phyloP scores from a whole-genome alignment of 2,888 invertebrate species.

The Drosophila helvetica region DNA sequence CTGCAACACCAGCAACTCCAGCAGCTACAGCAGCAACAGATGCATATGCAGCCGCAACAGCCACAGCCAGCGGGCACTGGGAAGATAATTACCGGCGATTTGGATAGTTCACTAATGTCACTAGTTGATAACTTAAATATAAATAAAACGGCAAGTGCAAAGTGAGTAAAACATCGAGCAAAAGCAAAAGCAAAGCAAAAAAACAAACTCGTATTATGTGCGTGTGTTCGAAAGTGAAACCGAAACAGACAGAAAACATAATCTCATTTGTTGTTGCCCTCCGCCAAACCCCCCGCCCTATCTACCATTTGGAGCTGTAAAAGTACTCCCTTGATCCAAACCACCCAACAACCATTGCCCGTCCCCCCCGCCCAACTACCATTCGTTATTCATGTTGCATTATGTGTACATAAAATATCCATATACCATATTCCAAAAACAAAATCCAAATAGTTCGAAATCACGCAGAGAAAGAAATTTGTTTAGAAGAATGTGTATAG shows the following conservation, averaged over 20 bases:
- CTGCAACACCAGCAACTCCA: slow-evolving; percentile 81
- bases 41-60: slow-evolving; percentile 82
- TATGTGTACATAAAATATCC: slow-evolving; percentile 52
- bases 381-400: slow-evolving; percentile 48
- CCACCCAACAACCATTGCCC: slow-evolving; percentile 17
- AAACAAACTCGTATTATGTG: slow-evolving; percentile 22
- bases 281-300: background rate
- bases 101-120: slow-evolving; percentile 96
- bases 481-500: slow-evolving; percentile 36
- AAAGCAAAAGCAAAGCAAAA: slow-evolving; percentile 17
- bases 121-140: slow-evolving; percentile 96
- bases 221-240: slow-evolving; percentile 38
- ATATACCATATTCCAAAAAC: slow-evolving; percentile 16
- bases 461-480: slow-evolving; percentile 40
- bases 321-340: slow-evolving; percentile 6
- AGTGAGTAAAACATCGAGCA: slow-evolving; percentile 86
- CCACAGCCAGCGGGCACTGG: slow-evolving; percentile 85
- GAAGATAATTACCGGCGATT: slow-evolving; percentile 94
- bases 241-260: slow-evolving; percentile 8
- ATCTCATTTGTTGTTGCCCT: background rate
- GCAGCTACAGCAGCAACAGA: slow-evolving; percentile 72
- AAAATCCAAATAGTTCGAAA: slow-evolving; percentile 45
- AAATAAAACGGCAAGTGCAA: slow-evolving; percentile 88
- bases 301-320: background rate
- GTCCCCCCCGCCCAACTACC: background rate